Base-by-base conservation (phyloP, 2,113 vertebrate genomes). In the Larimichthys polyactis region DNA sequence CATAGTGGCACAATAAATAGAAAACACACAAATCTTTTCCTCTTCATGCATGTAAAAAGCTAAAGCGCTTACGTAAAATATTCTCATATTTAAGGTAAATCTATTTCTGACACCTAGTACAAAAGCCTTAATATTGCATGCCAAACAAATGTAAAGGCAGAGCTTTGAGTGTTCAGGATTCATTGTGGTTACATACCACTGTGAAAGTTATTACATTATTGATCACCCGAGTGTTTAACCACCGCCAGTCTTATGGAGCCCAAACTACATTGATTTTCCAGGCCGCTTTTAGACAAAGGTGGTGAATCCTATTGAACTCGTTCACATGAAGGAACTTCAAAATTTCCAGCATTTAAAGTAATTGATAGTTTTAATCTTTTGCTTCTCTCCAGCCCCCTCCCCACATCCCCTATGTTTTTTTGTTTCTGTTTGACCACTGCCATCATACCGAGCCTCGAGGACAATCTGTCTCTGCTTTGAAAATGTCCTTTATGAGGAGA, bases 141-240 rank as follows among this genome's bases (percentile, higher is more conserved):
- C 4, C 12, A 75, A 51, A 55, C 16, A 0, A 22, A 68, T 58
- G 19, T 65, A 63, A 69, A 65, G n/a, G 16, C 44, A 75, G 48
- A 4, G 36, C 63, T 40, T 51, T 3, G 14, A 11, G 48, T 55
- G 29, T 29, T 76, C 59, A 51, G 29, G 66, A 68, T 60, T 84
- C 70, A 71, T 71, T 78, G 79, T 71, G 59, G 63, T 90, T 78
- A 85, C 89, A 79, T 82, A 71, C 81, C 90, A 46, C 60, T 73
- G 88, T 68, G 69, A 87, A 90, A 75, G 87, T 91, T 90, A 84
- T 94, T 95, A 92, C 87, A 65, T 63, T 93, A 95, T 93, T 92
- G 94, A 95, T 94, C 90, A 85, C 64, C 29, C n/a, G 55, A 84
- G 74, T 85, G 68, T 93, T 92, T 94, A 93, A 91, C 77, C 90